Conservation (phyloP, 2,113 vertebrate genomes). For the Sebastes schlegelii region DNA sequence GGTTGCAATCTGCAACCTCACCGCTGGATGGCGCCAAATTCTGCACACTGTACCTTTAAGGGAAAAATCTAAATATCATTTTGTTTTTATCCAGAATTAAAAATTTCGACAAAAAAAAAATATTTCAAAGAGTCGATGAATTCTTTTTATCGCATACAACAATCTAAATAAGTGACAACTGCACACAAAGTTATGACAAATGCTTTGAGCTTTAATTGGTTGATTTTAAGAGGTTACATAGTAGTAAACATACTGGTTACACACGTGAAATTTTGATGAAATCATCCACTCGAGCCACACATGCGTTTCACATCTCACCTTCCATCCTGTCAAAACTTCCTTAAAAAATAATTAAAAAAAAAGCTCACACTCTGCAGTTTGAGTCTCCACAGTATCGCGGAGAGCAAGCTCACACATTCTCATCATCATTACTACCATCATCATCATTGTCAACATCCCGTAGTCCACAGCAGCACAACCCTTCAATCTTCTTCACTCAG, state of each 20-base stretch:
- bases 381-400: background rate
- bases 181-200: constrained; percentile 69
- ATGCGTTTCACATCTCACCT: constrained; percentile 40
- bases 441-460: background rate
- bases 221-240: constrained; percentile 79
- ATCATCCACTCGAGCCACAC: constrained; percentile 64
- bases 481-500: constrained; percentile 19
- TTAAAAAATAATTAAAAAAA: constrained; percentile 38
- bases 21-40: no score
- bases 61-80: no score
- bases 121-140: no score
- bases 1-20: no score
- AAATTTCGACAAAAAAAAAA: no score
- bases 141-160: no score
- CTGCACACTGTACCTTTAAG: no score
- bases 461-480: constrained; percentile 36
- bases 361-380: constrained; percentile 17
- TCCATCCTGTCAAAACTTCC: constrained; percentile 40
- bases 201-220: constrained; percentile 77
- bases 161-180: constrained; percentile 6
- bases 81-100: no score
- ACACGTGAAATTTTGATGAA: constrained; percentile 64
- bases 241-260: constrained; percentile 81
- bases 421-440: background rate
- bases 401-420: constrained; percentile 33